These are phyloP conservation scores for Drosophila parthenogenetica DNA, from an alignment of 2,888 invertebrate genomes.

Conservation along the genomic window DNA sequence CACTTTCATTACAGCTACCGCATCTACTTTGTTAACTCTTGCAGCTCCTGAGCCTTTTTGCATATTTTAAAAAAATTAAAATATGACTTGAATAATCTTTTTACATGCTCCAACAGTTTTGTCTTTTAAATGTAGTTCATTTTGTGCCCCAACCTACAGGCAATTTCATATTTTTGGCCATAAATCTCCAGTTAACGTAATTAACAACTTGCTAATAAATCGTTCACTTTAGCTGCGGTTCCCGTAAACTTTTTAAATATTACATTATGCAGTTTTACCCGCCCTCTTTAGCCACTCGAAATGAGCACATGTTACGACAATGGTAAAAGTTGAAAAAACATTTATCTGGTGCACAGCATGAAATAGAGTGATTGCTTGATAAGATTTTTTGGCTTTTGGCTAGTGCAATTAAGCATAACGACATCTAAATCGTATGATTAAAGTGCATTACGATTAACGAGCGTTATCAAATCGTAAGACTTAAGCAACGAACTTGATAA, in stretches of 20 bases:
- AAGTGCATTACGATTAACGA: slow-evolving; percentile 8
- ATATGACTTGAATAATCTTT: background rate
- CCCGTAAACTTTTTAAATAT: slow-evolving; percentile 1
- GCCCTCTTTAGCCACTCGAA: background rate
- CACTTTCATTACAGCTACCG: background rate
- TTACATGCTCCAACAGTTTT: background rate
- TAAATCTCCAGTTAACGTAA: slow-evolving; percentile 32
- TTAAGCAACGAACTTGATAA: slow-evolving; percentile 44
- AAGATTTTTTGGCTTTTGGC: slow-evolving; percentile 19
- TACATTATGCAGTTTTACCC: background rate
- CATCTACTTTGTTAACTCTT: background rate
- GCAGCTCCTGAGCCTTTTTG: background rate
- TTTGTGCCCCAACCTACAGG: background rate
- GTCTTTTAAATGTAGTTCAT: slow-evolving; percentile 2
- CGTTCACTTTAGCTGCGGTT: slow-evolving; percentile 42
- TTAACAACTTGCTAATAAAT: slow-evolving; percentile 28
- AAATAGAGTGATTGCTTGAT: slow-evolving; percentile 34
- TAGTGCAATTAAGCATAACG: slow-evolving; percentile 12
- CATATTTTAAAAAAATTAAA: slow-evolving; percentile 1
- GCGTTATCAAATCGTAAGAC: slow-evolving; percentile 43
- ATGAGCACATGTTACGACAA: slow-evolving; percentile 1
- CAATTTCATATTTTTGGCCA: slow-evolving; percentile 41
- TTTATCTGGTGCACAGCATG: slow-evolving; percentile 48
- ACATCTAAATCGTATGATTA: slow-evolving; percentile 18
- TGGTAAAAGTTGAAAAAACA: slow-evolving; percentile 40